Evolutionary conservation across 2,888 invertebrate genomes (phyloP).

Genomic region (Plebejus anna): DNA sequence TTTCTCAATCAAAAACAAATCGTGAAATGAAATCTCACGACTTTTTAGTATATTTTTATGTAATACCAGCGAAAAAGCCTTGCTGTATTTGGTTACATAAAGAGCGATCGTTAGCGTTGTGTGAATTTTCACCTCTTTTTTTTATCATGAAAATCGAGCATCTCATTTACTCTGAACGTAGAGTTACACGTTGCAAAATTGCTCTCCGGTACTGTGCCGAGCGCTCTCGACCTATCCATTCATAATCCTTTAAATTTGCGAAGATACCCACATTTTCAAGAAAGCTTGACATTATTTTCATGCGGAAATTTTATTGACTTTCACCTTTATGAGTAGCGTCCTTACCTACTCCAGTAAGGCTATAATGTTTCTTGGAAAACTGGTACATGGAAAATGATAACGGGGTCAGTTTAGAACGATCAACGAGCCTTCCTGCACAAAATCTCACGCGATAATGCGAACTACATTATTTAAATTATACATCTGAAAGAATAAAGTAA

Average conservation of each 20-base stretch:
- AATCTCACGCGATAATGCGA: no score
- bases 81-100: background rate
- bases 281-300: constrained; percentile 14
- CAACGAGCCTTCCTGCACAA: background rate
- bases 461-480: background rate
- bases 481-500: background rate
- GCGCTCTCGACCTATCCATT: constrained; percentile 23
- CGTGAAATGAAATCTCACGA: no score
- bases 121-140: background rate
- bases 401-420: background rate
- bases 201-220: constrained; percentile 22
- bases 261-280: constrained; percentile 13
- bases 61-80: background rate
- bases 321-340: background rate
- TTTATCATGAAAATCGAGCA: background rate
- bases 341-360: background rate
- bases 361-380: background rate
- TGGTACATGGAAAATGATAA: background rate
- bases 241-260: constrained; percentile 19
- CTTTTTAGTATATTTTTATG: background rate
- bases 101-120: background rate
- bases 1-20: no score
- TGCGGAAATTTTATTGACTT: background rate
- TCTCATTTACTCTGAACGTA: constrained; percentile 12
- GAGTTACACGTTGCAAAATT: constrained; percentile 25